Base-by-base conservation (phyloP, 2,113 vertebrate species). In the Potamarius usumacintae region DNA sequence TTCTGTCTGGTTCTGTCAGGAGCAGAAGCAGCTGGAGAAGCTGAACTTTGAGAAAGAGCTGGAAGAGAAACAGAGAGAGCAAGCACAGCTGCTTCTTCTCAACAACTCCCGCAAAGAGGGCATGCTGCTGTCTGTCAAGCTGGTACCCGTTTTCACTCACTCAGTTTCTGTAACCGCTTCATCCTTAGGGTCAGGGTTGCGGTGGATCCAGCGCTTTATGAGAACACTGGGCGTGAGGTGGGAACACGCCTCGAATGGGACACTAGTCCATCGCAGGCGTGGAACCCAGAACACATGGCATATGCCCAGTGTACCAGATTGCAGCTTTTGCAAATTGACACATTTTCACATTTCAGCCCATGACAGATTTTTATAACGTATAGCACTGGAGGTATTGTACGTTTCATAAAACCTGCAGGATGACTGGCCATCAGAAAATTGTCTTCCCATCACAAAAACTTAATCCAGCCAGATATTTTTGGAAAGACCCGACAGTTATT, bases 21-120 rank as follows among this genome's bases (percentile, higher is more conserved):
- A 97, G 86, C 93, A 96, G 88, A 99, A 97, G 93, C 93, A 93
- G 60, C 94, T 96, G 88, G 96, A 97, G 93, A 98, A 98, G 88
- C 91, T 99, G 82, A 97, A 96, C 17, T 98, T 99, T 14, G 98
- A 99, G 92, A 95, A 93, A 1, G 94, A 95, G 65, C 91, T 97
- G 91, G 94, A 96, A 30, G 76, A 95, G 79, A 96, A 96, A 87
- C 97, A 98, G 82, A 94, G 95, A 1, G 96, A 98, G 22, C 97
- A 97, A 0, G 93, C 97, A 0, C 95, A 97, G 90, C 95, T 99
- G 0, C 83, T 97, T 0, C 94, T 96, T 82, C 95, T 96, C 92
- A 96, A 94, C 92, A 94, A 5, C 86, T 95, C 88, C 1, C 96
- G 95, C 85, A 99, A 97, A 89, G 97, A 96, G 0, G 96, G 95